Percentiles rank a stretch among this genome's conserved stretches.
Evolutionary conservation across 2,797 vertebrate species (phyloP).

Genomic region (Dermochelys coriacea): DNA sequence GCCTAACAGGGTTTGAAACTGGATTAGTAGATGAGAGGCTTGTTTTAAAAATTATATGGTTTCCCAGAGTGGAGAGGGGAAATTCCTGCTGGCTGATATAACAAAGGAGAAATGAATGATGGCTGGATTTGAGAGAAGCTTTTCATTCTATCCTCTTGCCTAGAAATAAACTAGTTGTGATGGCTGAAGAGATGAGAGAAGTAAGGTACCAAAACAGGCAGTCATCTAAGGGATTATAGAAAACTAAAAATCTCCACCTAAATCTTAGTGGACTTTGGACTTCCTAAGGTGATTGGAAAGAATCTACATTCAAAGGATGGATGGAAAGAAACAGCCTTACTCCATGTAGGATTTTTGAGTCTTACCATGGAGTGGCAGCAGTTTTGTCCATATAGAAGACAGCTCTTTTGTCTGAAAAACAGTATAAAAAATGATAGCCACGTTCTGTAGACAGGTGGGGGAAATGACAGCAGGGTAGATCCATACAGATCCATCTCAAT

Average conservation of each 20-base stretch:
- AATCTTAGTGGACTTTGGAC: background rate
- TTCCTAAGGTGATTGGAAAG: background rate
- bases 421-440: background rate
- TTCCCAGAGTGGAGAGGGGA: conserved; percentile 61
- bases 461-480: background rate
- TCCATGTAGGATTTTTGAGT: background rate
- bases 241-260: background rate
- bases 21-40: conserved; percentile 78
- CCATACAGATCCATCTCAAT: background rate
- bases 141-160: conserved; percentile 7
- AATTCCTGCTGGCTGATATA: conserved; percentile 62
- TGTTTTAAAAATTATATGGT: conserved; percentile 74
- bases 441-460: background rate
- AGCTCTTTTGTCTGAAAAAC: background rate
- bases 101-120: conserved; percentile 57
- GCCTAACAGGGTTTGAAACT: conserved; percentile 75
- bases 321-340: background rate
- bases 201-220: conserved; percentile 15
- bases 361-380: background rate
- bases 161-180: background rate
- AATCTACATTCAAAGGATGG: background rate
- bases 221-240: background rate
- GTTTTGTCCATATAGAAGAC: background rate
- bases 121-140: conserved; percentile 43
- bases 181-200: background rate